These are phyloP conservation scores for Gambusia affinis DNA, from an alignment of 2,113 vertebrate genomes.

Conservation along the genomic window DNA sequence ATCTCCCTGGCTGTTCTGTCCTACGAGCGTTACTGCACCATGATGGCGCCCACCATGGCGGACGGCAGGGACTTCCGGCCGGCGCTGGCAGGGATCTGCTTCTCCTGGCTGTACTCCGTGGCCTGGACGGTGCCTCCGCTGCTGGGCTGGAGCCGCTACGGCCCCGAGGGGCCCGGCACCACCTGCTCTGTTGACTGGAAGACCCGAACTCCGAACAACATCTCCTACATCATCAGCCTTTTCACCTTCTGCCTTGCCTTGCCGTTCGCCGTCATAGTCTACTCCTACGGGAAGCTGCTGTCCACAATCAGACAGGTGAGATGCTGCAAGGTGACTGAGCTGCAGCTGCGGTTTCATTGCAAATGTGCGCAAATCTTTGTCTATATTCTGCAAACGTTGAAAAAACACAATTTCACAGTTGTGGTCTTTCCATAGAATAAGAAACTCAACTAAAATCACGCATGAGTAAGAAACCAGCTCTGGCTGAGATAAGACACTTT, in stretches of 20 bases:
- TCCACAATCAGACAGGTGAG: slow-evolving; percentile 80
- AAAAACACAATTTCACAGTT: no score
- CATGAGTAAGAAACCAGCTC: not conserved
- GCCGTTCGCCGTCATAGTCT: slow-evolving; percentile 82
- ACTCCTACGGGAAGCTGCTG: slow-evolving; percentile 82
- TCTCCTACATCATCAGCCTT: slow-evolving; percentile 84
- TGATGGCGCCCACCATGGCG: slow-evolving; percentile 73
- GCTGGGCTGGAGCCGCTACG: slow-evolving; percentile 85
- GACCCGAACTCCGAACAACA: slow-evolving; percentile 78
- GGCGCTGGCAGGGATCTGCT: slow-evolving; percentile 74
- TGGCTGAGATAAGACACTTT: not conserved
- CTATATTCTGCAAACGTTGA: no score
- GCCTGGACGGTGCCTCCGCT: slow-evolving; percentile 80
- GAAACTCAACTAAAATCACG: no score
- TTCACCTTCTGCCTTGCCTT: slow-evolving; percentile 84
- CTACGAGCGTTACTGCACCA: slow-evolving; percentile 83
- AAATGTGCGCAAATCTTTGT: no score
- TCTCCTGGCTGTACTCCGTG: slow-evolving; percentile 84
- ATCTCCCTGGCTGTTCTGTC: slow-evolving; percentile 84
- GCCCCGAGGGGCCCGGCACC: slow-evolving; percentile 79
- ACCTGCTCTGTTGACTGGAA: slow-evolving; percentile 81
- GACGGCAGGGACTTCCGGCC: slow-evolving; percentile 79
- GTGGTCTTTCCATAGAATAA: no score
- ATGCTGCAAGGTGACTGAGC: not conserved
- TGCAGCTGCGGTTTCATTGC: no score